Evolutionary conservation across 2,888 invertebrate species (phyloP), one percentile per base, ranked within the genome.

Genomic region (Lycaena phlaeas): DNA sequence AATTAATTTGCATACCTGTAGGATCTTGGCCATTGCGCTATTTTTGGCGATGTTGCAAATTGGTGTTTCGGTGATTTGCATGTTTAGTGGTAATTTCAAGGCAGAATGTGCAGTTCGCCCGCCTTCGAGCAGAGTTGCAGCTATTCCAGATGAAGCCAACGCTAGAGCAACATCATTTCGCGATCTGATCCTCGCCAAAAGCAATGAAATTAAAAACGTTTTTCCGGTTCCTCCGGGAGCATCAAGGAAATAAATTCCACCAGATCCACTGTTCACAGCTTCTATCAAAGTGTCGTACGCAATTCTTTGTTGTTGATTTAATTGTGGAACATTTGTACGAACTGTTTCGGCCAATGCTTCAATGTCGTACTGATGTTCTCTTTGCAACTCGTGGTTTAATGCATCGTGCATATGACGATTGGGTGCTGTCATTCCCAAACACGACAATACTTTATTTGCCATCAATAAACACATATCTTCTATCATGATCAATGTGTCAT

Each of bases 61-160:
- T 48, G 51, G 45, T 17, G 49, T 50, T 48, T 56, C 50, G 37
- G 22, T 52, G 34, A 40, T 52, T 43, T 51, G 50, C 47, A 59
- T 43, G 41, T 59, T 56, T 38, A 58, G 27, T 43, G 59, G 54
- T 41, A 57, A 52, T 51, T 62, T 58, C 2, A 60, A 48, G 25
- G 53, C 51, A 7, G 57, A 57, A 57, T 56, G 54, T 26, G 57
- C 54, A 42, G 55, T 60, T 44, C 49, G 50, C n/a, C 27, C 27
- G 27, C 10, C 27, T 27, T 27, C 27, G 9, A 10, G 27, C 10
- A 27, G 55, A 27, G 15, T 30, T 3, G 30, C 30, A 30, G 30
- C 15, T 30, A 14, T 30, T 14, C 30, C 30, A 14, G 15, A 30
- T 30, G 14, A 30, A 11, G 30, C 15, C 30, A 29, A 31, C 17